phyloP scores from a whole-genome alignment of 2,888 invertebrate genomes.

The Hypomecis atomaria region DNA sequence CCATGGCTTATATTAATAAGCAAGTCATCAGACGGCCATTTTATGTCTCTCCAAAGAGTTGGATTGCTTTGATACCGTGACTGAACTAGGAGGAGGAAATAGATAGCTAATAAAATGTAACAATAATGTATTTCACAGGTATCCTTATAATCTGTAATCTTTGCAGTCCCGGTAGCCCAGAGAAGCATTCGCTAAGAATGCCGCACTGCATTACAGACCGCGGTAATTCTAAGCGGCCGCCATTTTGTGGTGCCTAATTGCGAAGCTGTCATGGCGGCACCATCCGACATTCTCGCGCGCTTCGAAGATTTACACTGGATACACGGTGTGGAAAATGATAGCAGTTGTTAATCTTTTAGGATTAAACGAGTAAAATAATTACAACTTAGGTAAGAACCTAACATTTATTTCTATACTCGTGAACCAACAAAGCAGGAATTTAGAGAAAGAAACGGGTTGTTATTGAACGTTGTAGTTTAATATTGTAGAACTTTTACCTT shows the following conservation, averaged over 20 bases:
- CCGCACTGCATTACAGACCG: slow-evolving; percentile 24
- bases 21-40: too few species aligned
- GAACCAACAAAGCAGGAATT: too few species aligned
- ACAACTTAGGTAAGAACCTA: not conserved
- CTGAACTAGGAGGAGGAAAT: too few species aligned
- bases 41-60: too few species aligned
- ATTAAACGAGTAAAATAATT: not conserved
- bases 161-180: slow-evolving; percentile 5
- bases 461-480: too few species aligned
- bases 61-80: too few species aligned
- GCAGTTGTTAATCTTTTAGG: slow-evolving; percentile 15
- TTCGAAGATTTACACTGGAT: slow-evolving; percentile 57
- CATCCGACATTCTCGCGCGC: slow-evolving; percentile 58
- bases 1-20: too few species aligned
- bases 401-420: too few species aligned
- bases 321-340: slow-evolving; percentile 1
- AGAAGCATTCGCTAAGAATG: slow-evolving; percentile 18
- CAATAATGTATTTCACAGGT: too few species aligned
- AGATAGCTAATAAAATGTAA: too few species aligned
- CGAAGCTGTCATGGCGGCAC: slow-evolving; percentile 63
- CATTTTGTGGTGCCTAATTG: slow-evolving; percentile 65
- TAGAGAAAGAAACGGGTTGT: too few species aligned
- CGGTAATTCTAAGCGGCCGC: slow-evolving; percentile 42
- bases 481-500: too few species aligned
- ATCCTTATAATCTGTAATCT: not conserved